Base-by-base conservation (phyloP, 2,113 vertebrate species). In the Colius striatus region DNA sequence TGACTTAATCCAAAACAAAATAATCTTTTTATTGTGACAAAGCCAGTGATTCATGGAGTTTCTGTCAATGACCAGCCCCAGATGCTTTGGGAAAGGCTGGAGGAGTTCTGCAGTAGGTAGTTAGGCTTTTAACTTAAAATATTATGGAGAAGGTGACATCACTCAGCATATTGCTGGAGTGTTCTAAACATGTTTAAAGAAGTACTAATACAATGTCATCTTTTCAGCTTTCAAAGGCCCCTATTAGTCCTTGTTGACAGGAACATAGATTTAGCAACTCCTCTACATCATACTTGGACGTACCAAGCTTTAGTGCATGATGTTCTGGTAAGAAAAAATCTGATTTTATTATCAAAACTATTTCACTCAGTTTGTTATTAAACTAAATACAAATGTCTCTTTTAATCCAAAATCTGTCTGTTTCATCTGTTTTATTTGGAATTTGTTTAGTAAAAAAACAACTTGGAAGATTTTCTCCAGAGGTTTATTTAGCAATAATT, bases 301-400 rank as follows among this genome's bases (percentile, higher is more conserved):
- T 99, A 99, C 97, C 99, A 99, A 97, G 99, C 99, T 66, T 98
- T 99, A 97, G 99, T 99, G 96, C 99, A 99, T 89, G 99, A 99
- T 89, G 99, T 99, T 82, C 98, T 99, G 99, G 99, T 99, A 98
- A 99, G 99, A 60, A 80, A 94, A 88, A 93, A 70, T 82, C 60
- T 45, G 75, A 72, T 84, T 96, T 96, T 96, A 68, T 79, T 98
- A 87, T 47, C 43, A 55, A 93, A 84, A 76, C 23, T 91, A 6
- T 43, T 94, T 85, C n/a, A 15, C 47, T 85, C 25, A 36, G 50
- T 86, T 67, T 91, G 16, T 84, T 74, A 32, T 85, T 92, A 65
- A 79, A 71, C 23, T 45, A 87, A 38, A 36, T 84, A 16, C 16
- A 13, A 36, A 3, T 41, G 78, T 62, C 6, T 85, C 27, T 87